A percentile compares a stretch with the other conserved stretches of the same genome.
These are phyloP conservation scores for Poecilia latipinna DNA, from an alignment of 2,113 vertebrate genomes.

Conservation along the genomic window DNA sequence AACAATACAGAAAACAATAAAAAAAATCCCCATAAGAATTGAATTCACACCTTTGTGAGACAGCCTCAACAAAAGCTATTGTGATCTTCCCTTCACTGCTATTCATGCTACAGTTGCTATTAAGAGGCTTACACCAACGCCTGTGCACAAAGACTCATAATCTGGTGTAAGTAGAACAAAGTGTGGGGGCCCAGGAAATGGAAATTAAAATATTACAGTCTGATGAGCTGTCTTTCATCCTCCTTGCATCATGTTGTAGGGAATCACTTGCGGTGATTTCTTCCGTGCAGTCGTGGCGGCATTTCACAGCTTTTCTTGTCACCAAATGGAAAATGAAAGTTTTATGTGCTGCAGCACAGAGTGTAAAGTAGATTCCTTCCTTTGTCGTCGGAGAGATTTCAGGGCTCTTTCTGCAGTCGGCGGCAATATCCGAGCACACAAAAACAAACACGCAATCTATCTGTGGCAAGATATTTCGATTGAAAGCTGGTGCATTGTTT, in stretches of 20 bases:
- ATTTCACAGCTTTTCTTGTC: conserved; percentile 42
- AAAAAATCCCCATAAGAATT: conserved; percentile 21
- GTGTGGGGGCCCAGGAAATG: conserved; percentile 47
- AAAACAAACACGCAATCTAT: conserved; percentile 4
- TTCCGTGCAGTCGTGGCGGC: conserved; percentile 36
- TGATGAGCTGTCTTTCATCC: conserved; percentile 66
- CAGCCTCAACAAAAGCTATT: conserved; percentile 15
- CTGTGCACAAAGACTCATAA: conserved; percentile 47
- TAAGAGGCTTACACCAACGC: conserved; percentile 35
- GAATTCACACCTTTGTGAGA: conserved; percentile 43
- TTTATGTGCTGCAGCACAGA: conserved; percentile 25
- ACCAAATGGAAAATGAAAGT: conserved; percentile 52
- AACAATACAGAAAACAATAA: conserved; percentile 9
- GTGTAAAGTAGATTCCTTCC: conserved; percentile 16
- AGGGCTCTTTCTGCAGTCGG: conserved; percentile 29
- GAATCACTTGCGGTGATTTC: conserved; percentile 35
- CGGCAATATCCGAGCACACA: not conserved
- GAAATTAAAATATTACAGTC: conserved; percentile 55
- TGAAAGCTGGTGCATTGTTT: conserved; percentile 8
- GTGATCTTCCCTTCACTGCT: conserved; percentile 26
- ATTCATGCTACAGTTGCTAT: conserved; percentile 27
- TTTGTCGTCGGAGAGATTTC: conserved; percentile 27
- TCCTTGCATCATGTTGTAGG: conserved; percentile 61
- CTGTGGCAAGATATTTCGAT: not conserved
- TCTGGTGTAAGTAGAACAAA: conserved; percentile 49